Percentiles rank a stretch among this genome's conserved stretches.
phyloP scores from a whole-genome alignment of 2,888 invertebrate genomes.

The Tortricodes alternella region DNA sequence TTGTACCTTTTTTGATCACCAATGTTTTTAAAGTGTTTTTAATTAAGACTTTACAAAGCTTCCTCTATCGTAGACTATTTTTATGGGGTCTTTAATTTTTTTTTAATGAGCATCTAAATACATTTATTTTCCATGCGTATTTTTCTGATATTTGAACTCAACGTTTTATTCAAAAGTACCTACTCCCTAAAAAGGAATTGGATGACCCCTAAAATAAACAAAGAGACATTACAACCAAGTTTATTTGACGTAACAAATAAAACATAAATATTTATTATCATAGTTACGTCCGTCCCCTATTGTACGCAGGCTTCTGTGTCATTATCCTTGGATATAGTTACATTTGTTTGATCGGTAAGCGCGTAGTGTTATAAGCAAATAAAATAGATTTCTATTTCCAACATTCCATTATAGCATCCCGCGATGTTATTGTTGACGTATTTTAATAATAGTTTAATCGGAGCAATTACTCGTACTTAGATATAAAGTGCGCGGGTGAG shows the following conservation, averaged over 20 bases:
- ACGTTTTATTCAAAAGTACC: too few species aligned
- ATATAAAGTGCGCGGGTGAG: constrained; percentile 51
- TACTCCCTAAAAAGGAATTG: neutral
- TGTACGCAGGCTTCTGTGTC: neutral
- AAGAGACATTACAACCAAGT: too few species aligned
- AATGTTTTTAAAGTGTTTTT: too few species aligned
- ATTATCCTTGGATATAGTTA: neutral
- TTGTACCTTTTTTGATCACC: too few species aligned
- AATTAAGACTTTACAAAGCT: too few species aligned
- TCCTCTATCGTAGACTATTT: too few species aligned
- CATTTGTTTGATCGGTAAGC: constrained; percentile 5
- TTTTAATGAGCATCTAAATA: too few species aligned
- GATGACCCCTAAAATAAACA: neutral
- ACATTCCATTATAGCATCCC: constrained; percentile 52
- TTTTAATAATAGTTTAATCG: constrained; percentile 52
- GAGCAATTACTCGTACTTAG: constrained; percentile 78
- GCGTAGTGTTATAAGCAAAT: constrained; percentile 23
- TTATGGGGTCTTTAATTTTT: too few species aligned
- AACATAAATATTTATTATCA: neutral
- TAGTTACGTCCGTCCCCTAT: neutral
- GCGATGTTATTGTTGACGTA: constrained; percentile 48
- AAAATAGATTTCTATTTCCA: constrained; percentile 40
- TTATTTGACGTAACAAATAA: neutral
- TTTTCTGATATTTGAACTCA: too few species aligned
- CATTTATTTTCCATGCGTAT: too few species aligned